These are phyloP conservation scores for Magallana nippona DNA, from an alignment of 2,888 invertebrate species.

Conservation along the genomic window DNA sequence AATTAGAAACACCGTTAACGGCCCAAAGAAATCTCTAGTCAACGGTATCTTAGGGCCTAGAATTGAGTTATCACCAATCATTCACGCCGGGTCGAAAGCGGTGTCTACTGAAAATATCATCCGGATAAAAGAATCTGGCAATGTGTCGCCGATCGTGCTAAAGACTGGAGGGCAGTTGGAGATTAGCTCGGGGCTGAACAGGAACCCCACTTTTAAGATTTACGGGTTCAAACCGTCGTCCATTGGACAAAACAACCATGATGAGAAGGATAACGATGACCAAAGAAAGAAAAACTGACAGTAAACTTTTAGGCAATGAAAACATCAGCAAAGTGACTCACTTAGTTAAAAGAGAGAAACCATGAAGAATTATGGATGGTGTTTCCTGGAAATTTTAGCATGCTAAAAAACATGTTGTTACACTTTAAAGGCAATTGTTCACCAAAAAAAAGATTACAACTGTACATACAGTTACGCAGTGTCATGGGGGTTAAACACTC, in stretches of 20 bases:
- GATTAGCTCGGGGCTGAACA: neutral
- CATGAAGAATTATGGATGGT: too few relatives aligned
- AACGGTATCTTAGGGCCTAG: neutral
- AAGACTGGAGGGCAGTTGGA: conserved; percentile 19
- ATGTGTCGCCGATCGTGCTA: neutral
- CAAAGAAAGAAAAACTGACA: neutral
- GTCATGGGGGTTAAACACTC: too few relatives aligned
- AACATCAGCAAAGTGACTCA: too few relatives aligned
- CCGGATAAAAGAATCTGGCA: neutral
- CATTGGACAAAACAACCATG: neutral
- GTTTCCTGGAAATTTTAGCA: too few relatives aligned
- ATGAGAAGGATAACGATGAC: neutral
- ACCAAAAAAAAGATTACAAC: too few relatives aligned
- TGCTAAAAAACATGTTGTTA: too few relatives aligned
- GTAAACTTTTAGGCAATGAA: too few relatives aligned
- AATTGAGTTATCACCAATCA: conserved; percentile 5
- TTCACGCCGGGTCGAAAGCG: conserved; percentile 24
- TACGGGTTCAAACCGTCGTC: neutral
- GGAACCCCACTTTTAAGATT: neutral
- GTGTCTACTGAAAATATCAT: conserved; percentile 32
- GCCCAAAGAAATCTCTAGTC: neutral
- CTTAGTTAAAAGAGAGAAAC: too few relatives aligned
- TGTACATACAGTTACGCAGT: too few relatives aligned
- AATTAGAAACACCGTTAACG: neutral
- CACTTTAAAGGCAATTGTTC: too few relatives aligned